Conservation (phyloP, 2,113 vertebrate genomes). For the Sebastes schlegelii region DNA sequence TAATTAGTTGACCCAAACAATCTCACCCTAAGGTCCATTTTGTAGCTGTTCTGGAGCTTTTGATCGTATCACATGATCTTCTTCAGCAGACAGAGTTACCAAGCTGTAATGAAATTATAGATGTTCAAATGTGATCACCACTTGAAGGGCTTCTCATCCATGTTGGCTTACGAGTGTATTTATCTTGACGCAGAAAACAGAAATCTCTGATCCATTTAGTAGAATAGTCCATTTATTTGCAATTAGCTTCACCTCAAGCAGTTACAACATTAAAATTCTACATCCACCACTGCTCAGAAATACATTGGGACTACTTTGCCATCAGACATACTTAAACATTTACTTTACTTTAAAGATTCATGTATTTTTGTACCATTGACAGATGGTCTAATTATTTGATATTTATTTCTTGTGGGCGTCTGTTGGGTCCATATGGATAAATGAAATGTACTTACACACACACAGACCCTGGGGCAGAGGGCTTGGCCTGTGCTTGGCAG, state of each 20-base stretch:
- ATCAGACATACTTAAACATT: neutral
- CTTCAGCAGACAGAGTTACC: neutral
- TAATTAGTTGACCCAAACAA: neutral
- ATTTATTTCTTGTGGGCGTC: neutral
- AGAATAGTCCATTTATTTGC: neutral
- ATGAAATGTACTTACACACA: neutral
- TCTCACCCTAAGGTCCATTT: neutral
- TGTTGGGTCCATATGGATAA: conserved; percentile 14
- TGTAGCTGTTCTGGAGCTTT: neutral
- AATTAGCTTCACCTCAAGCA: neutral
- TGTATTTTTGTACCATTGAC: neutral
- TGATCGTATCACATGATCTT: neutral
- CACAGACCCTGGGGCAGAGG: conserved; percentile 27
- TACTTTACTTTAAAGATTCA: neutral
- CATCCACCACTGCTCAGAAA: neutral
- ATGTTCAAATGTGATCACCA: too few species aligned
- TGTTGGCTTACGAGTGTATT: neutral
- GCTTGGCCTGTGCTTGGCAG: conserved; percentile 22
- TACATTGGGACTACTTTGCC: neutral
- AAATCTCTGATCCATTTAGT: neutral
- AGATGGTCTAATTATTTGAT: conserved; percentile 19
- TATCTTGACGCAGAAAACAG: neutral
- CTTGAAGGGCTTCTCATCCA: neutral
- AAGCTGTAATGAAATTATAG: too few species aligned
- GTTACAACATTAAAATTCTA: neutral